Evolutionary conservation across 2,888 invertebrate genomes (phyloP), one percentile per base, ranked within the genome.

Genomic region (Panopea generosa): DNA sequence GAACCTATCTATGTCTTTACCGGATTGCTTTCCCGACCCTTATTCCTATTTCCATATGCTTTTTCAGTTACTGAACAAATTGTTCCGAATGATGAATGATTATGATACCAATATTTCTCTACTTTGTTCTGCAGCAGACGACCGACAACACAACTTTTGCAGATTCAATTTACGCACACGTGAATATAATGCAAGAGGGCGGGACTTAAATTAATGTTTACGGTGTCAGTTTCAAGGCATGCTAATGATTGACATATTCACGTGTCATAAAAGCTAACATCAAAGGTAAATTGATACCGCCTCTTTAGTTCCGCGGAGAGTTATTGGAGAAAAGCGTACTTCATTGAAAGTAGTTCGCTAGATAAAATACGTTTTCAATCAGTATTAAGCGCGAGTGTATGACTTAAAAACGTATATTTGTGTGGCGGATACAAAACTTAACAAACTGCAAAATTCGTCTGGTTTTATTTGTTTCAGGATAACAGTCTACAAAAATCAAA

Each of bases 211-310:
- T 52, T 33, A 45, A 68, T 72, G 79, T 79, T 79, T 75, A 75
- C 72, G 69, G 65, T 61, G 60, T 61, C 20, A 57, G 69, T 73
- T 73, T 70, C 61, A 69, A 33, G 50, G 57, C 76, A 59, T 57
- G 73, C 62, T 68, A 81, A 74, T 81, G 81, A 81, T 77, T 81
- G 81, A 61, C 81, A 81, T 77, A 77, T 73, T 71, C 74, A 73
- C 65, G 70, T 77, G 81, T 81, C 77, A 77, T 74, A 76, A 77
- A 78, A 81, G 62, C 75, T 67, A 79, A 81, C 71, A 83, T 84
- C 84, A 83, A 84, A 84, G 83, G 81, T 70, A 77, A 77, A 73
- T 65, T 73, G 81, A 81, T 77, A 81, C 78, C 83, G 80, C 83
- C 83, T 77, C 71, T 77, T 69, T 57, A 63, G 60, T 66, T 49